A percentile compares a stretch with the other conserved stretches of the same genome.
These are phyloP conservation scores for Anableps anableps DNA, from an alignment of 2,797 vertebrate genomes.

Conservation along the genomic window DNA sequence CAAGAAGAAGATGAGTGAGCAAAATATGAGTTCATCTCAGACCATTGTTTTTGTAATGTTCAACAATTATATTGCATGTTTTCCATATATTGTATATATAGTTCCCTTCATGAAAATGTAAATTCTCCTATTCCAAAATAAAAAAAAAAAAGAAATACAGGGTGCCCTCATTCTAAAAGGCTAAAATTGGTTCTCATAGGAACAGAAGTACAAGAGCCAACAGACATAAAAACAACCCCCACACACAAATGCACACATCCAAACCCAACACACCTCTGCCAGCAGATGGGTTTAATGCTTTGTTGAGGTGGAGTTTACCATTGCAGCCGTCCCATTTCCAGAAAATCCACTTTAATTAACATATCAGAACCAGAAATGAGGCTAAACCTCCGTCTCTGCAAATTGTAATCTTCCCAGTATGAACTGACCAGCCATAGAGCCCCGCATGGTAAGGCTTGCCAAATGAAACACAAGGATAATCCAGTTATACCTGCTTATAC, in stretches of 20 bases:
- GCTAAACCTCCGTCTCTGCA: constrained; percentile 74
- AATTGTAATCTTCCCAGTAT: constrained; percentile 76
- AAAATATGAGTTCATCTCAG: not conserved
- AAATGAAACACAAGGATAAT: constrained; percentile 74
- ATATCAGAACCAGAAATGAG: constrained; percentile 79
- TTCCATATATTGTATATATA: not conserved
- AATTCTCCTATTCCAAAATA: not conserved
- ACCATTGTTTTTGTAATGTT: not conserved
- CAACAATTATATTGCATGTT: not conserved
- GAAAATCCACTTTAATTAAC: constrained; percentile 83
- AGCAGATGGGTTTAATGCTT: constrained; percentile 79
- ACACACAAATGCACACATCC: constrained; percentile 34
- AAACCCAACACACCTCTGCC: constrained; percentile 66
- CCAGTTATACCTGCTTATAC: constrained; percentile 77
- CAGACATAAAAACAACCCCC: constrained; percentile 30
- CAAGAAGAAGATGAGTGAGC: not conserved
- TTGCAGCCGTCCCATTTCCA: constrained; percentile 68
- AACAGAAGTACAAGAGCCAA: constrained; percentile 44
- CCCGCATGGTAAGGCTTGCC: constrained; percentile 66
- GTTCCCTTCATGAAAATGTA: not conserved
- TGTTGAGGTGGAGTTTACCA: constrained; percentile 73
- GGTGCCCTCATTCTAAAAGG: constrained; percentile 31
- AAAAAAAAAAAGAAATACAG: constrained; percentile 31
- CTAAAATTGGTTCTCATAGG: constrained; percentile 29
- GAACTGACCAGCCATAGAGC: constrained; percentile 70